Evolutionary conservation across 2,113 vertebrate species (phyloP).

Genomic region (Podarcis muralis): DNA sequence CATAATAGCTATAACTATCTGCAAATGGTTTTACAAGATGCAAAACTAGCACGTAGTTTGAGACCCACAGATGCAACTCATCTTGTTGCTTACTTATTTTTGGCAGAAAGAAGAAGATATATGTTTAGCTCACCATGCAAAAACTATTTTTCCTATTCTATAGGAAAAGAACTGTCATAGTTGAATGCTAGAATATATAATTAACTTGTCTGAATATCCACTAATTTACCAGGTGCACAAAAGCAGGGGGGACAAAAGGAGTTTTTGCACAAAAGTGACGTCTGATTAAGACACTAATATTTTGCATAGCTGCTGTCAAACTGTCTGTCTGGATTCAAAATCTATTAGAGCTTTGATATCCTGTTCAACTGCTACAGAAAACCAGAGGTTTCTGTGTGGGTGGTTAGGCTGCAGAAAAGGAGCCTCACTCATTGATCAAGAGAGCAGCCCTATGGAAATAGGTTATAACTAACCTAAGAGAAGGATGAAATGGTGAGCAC

Average conservation of each 20-base stretch:
- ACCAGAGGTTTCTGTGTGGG: neutral
- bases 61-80: neutral
- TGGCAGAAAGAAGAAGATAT: neutral
- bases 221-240: conserved; percentile 7
- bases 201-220: neutral
- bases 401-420: neutral
- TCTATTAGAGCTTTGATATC: neutral
- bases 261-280: neutral
- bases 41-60: neutral
- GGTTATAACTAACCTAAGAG: neutral
- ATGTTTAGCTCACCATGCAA: neutral
- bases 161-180: neutral
- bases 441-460: neutral
- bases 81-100: neutral
- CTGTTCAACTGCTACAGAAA: neutral
- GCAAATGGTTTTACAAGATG: neutral
- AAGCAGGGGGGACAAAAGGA: neutral
- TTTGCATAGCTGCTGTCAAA: neutral
- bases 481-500: neutral
- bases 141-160: neutral
- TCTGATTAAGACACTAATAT: neutral
- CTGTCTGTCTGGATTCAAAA: neutral
- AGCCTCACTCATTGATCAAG: neutral
- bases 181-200: neutral
- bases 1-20: neutral